A percentile compares a stretch with the other conserved stretches of the same genome.
phyloP scores from a whole-genome alignment of 2,888 invertebrate species.

The Dolomedes plantarius region DNA sequence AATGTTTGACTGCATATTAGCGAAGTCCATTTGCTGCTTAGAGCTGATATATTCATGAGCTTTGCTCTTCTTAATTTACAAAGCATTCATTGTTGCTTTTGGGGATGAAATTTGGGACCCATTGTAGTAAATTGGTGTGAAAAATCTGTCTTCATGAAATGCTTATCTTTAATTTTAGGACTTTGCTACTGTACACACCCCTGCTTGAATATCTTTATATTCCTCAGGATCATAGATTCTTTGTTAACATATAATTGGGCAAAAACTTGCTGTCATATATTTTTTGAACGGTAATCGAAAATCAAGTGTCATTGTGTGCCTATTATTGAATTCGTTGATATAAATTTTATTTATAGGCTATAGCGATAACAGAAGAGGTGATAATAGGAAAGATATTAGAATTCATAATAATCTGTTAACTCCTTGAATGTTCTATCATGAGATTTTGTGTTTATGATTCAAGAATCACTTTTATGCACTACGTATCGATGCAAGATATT shows the following conservation, averaged over 20 bases:
- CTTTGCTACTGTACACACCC: neutral
- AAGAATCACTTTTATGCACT: neutral
- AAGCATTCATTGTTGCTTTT: no score
- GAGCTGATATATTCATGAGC: no score
- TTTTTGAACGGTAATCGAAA: neutral
- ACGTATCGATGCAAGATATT: neutral
- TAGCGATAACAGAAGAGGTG: neutral
- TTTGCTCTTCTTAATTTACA: no score
- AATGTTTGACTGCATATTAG: neutral
- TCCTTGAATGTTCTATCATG: neutral
- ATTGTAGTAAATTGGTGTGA: neutral
- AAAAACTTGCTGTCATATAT: neutral
- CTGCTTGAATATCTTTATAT: neutral
- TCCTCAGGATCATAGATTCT: neutral
- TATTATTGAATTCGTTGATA: neutral
- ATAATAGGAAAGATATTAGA: constrained; percentile 4
- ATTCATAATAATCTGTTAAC: neutral
- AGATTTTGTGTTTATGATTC: neutral
- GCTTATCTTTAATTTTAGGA: neutral
- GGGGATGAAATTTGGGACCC: no score
- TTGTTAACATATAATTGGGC: neutral
- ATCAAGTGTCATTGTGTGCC: neutral
- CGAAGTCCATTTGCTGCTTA: no score
- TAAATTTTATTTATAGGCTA: constrained; percentile 15
- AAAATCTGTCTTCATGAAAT: neutral